Conservation (phyloP, 2,113 vertebrate species). For the Stegostoma tigrinum region DNA sequence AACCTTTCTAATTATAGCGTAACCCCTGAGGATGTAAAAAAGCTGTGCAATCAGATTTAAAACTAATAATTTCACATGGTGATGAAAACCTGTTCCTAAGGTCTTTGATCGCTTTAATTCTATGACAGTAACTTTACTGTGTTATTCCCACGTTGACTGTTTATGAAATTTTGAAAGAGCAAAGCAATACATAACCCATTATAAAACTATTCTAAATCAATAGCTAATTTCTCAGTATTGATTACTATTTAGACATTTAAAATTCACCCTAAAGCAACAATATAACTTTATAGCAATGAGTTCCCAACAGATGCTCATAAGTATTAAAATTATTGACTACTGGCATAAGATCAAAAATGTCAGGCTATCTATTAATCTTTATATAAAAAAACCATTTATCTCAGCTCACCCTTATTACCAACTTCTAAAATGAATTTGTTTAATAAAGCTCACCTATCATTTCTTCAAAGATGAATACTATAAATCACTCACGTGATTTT, state of each 20-base stretch:
- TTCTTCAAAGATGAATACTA: slow-evolving; percentile 5
- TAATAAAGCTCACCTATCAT: slow-evolving; percentile 19
- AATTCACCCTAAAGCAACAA: slow-evolving; percentile 71
- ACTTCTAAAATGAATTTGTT: slow-evolving; percentile 31
- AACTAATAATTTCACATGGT: slow-evolving; percentile 55
- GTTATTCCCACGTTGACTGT: slow-evolving; percentile 72
- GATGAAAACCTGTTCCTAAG: slow-evolving; percentile 56
- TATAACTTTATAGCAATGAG: slow-evolving; percentile 62
- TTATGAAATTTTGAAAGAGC: slow-evolving; percentile 88
- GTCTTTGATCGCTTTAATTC: slow-evolving; percentile 67
- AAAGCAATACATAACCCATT: slow-evolving; percentile 91
- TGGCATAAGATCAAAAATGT: slow-evolving; percentile 75
- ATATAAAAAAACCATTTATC: slow-evolving; percentile 63
- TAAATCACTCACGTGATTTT: neutral
- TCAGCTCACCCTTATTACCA: slow-evolving; percentile 40
- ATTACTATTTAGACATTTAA: slow-evolving; percentile 89
- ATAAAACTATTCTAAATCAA: slow-evolving; percentile 88
- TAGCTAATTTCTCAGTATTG: slow-evolving; percentile 94
- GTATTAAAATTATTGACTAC: slow-evolving; percentile 78
- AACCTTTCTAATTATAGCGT: slow-evolving; percentile 78
- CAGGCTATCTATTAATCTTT: slow-evolving; percentile 77
- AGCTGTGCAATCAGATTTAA: slow-evolving; percentile 66
- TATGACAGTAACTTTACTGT: slow-evolving; percentile 61
- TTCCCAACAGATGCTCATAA: slow-evolving; percentile 65
- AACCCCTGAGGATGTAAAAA: slow-evolving; percentile 57